phyloP scores from a whole-genome alignment of 2,797 vertebrate species.

The Myotis myotis region DNA sequence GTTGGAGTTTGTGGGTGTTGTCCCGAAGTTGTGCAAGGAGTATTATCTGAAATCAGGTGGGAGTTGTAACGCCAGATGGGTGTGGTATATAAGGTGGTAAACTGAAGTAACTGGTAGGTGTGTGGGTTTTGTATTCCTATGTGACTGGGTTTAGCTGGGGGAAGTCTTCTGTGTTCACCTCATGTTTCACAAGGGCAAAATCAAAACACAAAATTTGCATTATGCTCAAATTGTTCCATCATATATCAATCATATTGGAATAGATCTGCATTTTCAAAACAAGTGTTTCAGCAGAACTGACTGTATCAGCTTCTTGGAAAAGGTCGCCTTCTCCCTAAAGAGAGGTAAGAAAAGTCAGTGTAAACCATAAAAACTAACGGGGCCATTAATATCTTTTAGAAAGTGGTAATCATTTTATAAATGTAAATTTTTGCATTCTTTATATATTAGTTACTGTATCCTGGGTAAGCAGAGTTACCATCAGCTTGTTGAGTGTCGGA shows the following conservation, averaged over 20 bases:
- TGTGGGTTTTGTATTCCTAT: background rate
- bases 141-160: background rate
- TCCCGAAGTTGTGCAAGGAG: background rate
- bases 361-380: background rate
- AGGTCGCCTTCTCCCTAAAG: conserved; percentile 12
- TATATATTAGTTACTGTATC: background rate
- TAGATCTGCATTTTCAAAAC: conserved; percentile 32
- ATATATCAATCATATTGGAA: background rate
- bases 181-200: background rate
- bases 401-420: background rate
- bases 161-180: background rate
- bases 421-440: background rate
- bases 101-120: background rate
- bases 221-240: background rate
- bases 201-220: background rate
- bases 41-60: background rate
- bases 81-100: background rate
- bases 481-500: background rate
- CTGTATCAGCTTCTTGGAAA: background rate
- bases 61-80: background rate
- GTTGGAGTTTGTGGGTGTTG: background rate
- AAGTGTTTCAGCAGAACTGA: background rate
- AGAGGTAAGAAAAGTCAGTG: background rate
- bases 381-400: background rate
- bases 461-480: background rate